Base-by-base conservation (phyloP, 2,797 vertebrate species). In the Gephyroberyx darwinii region DNA sequence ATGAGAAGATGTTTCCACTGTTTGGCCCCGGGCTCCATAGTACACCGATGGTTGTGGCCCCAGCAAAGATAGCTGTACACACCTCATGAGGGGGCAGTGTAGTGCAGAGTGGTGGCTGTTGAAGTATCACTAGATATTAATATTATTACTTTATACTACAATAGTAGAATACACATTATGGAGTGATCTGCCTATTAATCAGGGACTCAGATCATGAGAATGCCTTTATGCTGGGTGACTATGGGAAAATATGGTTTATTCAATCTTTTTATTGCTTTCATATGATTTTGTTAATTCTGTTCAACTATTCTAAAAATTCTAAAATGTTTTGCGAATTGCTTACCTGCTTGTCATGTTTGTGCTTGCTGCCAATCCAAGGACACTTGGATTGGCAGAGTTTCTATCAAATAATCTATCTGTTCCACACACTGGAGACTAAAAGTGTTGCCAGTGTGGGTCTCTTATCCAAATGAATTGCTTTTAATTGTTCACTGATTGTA, bases 11-110 rank as follows among this genome's bases (percentile, higher is more conserved):
- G 0, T 91, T 77, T 79, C 91, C 90, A 5, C 80, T 92, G 17
- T 91, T 92, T 64, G 91, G 90, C 22, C 91, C 91, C 0, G 90
- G 89, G 35, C 88, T 92, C 48, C 64, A 85, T 12, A 65, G 22
- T 7, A 70, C 61, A 1, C 63, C 85, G 1, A 86, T 89, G 81
- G 48, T 8, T 59, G 48, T 92, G 22, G 43, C 45, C 5, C 62
- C 75, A 13, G 88, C 78, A 31, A 91, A 91, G 83, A 80, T 90
- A 1, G 80, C 81, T 66, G 26, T 91, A 9, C 84, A 88, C 77
- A 88, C 83, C n/a, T 87, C 86, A 35, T 89, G 64, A 89, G 45
- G 17, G 6, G 47, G 20, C 10, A 30, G 35, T 51, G 1, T 35
- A 17, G 5, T 53, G 48, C 26, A 66, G 19, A 65, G 22, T 10